These are phyloP conservation scores for Chalcosyrphus nemorum DNA, from an alignment of 2,888 invertebrate species.

Conservation along the genomic window DNA sequence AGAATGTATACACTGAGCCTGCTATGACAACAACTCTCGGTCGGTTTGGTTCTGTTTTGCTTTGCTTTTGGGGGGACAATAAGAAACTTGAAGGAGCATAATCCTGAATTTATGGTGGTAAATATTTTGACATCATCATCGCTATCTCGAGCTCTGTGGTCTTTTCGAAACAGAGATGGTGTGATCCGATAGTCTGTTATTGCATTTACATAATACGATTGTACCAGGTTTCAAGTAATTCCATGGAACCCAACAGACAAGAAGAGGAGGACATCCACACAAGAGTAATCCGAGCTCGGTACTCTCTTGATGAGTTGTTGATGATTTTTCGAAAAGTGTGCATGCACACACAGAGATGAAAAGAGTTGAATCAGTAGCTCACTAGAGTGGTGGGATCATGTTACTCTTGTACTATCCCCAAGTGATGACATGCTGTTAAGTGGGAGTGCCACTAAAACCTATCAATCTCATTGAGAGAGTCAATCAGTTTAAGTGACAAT, in stretches of 20 bases:
- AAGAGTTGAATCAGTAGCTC: conserved; percentile 64
- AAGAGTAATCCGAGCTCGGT: conserved; percentile 51
- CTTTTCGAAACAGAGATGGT: conserved; percentile 44
- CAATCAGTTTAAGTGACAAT: conserved; percentile 39
- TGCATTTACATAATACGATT: conserved; percentile 66
- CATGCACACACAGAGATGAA: background rate
- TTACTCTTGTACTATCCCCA: conserved; percentile 33
- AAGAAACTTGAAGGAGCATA: conserved; percentile 68
- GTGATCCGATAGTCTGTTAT: conserved; percentile 70
- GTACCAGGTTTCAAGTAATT: background rate
- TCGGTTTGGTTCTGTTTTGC: conserved; percentile 33
- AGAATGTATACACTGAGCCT: conserved; percentile 43
- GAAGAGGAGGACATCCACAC: conserved; percentile 9
- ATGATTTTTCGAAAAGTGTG: conserved; percentile 35
- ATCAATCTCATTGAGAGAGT: conserved; percentile 45
- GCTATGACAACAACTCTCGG: conserved; percentile 52
- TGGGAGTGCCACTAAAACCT: conserved; percentile 53
- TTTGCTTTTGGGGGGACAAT: too few species aligned
- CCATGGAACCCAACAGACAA: background rate
- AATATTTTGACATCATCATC: conserved; percentile 73
- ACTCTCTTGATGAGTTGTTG: conserved; percentile 57
- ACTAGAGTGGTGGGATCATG: conserved; percentile 40
- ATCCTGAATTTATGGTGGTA: conserved; percentile 73
- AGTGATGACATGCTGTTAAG: conserved; percentile 66
- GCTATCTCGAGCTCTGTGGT: conserved; percentile 57